Base-by-base conservation (phyloP, 1,140 invertebrate species). In the Coenobita brevimanus region DNA sequence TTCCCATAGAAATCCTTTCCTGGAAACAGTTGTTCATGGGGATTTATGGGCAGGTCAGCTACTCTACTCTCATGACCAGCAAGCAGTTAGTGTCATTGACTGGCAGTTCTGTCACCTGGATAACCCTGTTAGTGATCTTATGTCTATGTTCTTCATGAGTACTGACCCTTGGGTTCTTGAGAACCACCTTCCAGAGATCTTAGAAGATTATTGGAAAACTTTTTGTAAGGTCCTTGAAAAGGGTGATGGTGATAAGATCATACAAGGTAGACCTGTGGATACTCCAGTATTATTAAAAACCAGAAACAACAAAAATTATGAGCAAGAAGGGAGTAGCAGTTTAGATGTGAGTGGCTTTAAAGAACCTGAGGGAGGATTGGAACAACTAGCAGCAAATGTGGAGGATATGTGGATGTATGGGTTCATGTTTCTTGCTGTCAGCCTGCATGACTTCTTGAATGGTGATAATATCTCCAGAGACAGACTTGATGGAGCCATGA, bases 81-180 rank as follows among this genome's bases (percentile, higher is more conserved):
- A 43, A 71, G 30, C n/a, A n/a, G 85, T 57, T 4, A 71, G 21
- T 41, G 41, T 87, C 24, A 81, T 87, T 24, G 85, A 87, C 38
- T 87, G 85, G 85, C 85, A 87, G 64, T 87, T 87, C 62, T 81
- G 76, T 57, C 38, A 78, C 13, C 13, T 80, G 27, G 62, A 50
- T 41, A 87, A 87, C 21, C 85, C 85, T 13, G 76, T 81, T 15
- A 24, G 64, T 50, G 85, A 87, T 71, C 54, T 87, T 13, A 78
- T 80, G 43, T 69, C 85, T 21, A 87, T 87, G 85, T 87, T 87
- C 41, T 87, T 87, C 57, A 87, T 87, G 85, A 87, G 85, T 33
- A 81, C 38, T 38, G 67, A 87, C 46, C 75, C 73, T 27, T 6
- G 41, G 1, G 30, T 87, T n/a, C 33, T 87, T 3, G 76, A 69